Percentiles rank a stretch among this genome's conserved stretches.
phyloP scores from a whole-genome alignment of 1,140 invertebrate species.

The Pectinophora gossypiella region DNA sequence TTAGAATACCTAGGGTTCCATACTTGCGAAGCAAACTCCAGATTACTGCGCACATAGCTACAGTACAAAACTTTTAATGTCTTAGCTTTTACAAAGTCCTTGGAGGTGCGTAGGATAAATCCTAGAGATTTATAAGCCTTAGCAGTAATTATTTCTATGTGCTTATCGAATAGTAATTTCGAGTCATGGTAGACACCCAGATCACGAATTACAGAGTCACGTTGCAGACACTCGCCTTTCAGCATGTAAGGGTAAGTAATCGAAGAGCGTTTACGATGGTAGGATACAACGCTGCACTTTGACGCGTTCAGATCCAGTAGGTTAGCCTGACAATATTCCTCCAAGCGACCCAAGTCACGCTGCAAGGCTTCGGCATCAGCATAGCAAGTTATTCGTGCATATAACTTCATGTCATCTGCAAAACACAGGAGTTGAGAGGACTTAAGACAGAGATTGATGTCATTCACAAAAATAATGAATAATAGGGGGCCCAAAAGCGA shows the following conservation, averaged over 20 bases:
- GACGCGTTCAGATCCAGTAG: not conserved
- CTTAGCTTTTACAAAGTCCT: not conserved
- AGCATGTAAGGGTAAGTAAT: not conserved
- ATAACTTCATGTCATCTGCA: constrained; percentile 19
- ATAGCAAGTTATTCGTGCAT: not conserved
- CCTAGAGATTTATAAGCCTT: not conserved
- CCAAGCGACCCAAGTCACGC: not conserved
- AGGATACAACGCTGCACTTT: not conserved
- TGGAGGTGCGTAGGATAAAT: not conserved
- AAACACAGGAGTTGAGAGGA: not conserved
- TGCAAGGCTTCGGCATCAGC: not conserved
- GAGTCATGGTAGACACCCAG: not conserved
- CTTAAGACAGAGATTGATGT: constrained; percentile 4
- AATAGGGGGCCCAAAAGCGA: not conserved
- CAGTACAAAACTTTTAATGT: not conserved
- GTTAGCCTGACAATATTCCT: not conserved
- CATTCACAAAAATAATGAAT: constrained; percentile 14
- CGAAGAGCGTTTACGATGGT: not conserved
- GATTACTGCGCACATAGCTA: not conserved
- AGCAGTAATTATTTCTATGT: not conserved
- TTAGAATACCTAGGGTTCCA: not conserved
- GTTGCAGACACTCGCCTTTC: not conserved
- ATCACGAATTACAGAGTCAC: not conserved
- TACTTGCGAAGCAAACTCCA: not conserved
- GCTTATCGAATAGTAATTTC: not conserved